A percentile compares a stretch with the other conserved stretches of the same genome.
Conservation (phyloP, 2,888 invertebrate genomes). For the Orthosia incerta region DNA sequence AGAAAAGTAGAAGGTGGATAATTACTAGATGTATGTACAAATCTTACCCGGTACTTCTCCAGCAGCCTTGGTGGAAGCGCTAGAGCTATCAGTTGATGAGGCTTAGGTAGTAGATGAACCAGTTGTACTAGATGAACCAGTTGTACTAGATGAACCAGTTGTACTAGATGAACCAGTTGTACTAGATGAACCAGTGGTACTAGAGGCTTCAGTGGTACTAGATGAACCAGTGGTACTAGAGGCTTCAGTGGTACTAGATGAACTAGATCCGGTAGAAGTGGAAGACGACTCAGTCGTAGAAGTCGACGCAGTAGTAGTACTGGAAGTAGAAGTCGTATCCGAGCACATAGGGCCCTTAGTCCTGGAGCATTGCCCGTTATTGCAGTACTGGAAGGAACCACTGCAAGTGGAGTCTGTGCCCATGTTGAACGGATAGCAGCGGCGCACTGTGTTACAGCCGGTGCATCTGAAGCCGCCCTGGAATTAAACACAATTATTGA, state of each 20-base stretch:
- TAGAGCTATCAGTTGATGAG: not conserved
- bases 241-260: not conserved
- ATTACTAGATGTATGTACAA: not conserved
- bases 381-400: slow-evolving; percentile 74
- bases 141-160: not conserved
- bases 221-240: slow-evolving; percentile 10
- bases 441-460: slow-evolving; percentile 71
- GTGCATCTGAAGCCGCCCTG: slow-evolving; percentile 66
- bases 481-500: slow-evolving; percentile 7
- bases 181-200: not conserved
- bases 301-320: slow-evolving; percentile 33
- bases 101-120: not conserved
- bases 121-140: not conserved
- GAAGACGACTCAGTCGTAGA: slow-evolving; percentile 43
- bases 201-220: not conserved
- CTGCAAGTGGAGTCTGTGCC: slow-evolving; percentile 73
- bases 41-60: slow-evolving; percentile 39
- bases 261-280: not conserved
- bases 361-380: slow-evolving; percentile 78
- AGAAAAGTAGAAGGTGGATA: too few relatives aligned
- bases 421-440: slow-evolving; percentile 71
- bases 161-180: not conserved
- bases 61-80: not conserved
- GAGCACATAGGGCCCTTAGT: slow-evolving; percentile 72
- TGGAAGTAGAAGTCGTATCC: slow-evolving; percentile 47